Conservation (phyloP, 2,113 vertebrate genomes). For the Chloropsis hardwickii region DNA sequence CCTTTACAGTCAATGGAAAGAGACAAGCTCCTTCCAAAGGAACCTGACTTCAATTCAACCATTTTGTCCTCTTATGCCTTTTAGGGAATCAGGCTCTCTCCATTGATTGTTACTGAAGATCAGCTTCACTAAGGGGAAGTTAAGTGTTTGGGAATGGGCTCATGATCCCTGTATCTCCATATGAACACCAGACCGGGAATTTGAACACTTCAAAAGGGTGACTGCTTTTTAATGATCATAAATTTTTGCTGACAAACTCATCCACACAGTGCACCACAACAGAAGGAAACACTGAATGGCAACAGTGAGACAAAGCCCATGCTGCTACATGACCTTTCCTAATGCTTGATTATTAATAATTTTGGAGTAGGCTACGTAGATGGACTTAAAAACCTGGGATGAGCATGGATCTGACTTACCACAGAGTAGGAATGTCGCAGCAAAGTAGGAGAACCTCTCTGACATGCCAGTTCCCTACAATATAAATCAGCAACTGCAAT, state of each 20-base stretch:
- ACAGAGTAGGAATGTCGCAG: constrained; percentile 77
- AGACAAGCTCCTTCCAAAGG: not conserved
- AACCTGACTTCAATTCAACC: not conserved
- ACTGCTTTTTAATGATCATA: not conserved
- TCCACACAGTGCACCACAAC: not conserved
- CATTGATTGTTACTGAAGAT: not conserved
- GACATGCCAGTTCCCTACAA: constrained; percentile 45
- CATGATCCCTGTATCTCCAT: not conserved
- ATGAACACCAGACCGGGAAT: not conserved
- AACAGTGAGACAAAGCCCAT: not conserved
- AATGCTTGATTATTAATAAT: not conserved
- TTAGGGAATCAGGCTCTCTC: not conserved
- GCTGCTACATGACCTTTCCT: not conserved
- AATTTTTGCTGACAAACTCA: not conserved
- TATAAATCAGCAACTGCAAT: constrained; percentile 76
- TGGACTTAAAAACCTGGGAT: not conserved
- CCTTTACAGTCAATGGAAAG: not conserved
- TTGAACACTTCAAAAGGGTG: not conserved
- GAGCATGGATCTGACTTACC: constrained; percentile 66
- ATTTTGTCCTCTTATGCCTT: not conserved
- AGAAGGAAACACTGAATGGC: not conserved
- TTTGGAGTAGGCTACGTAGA: not conserved
- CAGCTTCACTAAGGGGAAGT: not conserved
- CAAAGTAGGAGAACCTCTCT: constrained; percentile 55
- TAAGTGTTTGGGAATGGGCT: not conserved